Conservation (phyloP, 2,888 invertebrate genomes). For the Eilema depressum region DNA sequence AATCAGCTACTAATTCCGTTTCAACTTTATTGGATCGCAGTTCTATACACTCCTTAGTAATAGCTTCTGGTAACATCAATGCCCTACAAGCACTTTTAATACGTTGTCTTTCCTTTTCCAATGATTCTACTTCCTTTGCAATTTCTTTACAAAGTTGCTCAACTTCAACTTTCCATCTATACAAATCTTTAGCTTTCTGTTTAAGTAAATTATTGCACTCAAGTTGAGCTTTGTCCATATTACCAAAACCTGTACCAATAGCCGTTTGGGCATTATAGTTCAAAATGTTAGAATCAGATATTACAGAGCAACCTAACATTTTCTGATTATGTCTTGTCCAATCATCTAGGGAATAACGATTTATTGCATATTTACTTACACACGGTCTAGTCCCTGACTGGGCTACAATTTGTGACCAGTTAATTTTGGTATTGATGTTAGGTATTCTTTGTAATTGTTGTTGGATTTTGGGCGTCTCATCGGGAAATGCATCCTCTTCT, state of each 20-base stretch:
- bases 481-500: not conserved
- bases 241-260: slow-evolving; percentile 88
- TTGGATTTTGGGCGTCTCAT: not conserved
- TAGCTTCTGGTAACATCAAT: slow-evolving; percentile 90
- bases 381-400: slow-evolving; percentile 89
- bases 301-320: slow-evolving; percentile 79
- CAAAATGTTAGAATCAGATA: slow-evolving; percentile 84
- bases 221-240: slow-evolving; percentile 89
- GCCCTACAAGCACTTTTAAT: slow-evolving; percentile 89
- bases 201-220: slow-evolving; percentile 89
- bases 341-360: slow-evolving; percentile 90
- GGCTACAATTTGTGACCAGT: slow-evolving; percentile 86
- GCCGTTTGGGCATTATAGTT: slow-evolving; percentile 89
- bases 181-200: slow-evolving; percentile 89
- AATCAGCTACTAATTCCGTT: slow-evolving; percentile 91
- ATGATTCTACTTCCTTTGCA: slow-evolving; percentile 89
- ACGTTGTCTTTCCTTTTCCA: slow-evolving; percentile 89
- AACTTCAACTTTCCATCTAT: slow-evolving; percentile 92
- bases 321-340: slow-evolving; percentile 89
- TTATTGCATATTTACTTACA: slow-evolving; percentile 91
- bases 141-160: slow-evolving; percentile 90
- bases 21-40: slow-evolving; percentile 89
- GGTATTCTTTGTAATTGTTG: slow-evolving; percentile 67
- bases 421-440: slow-evolving; percentile 90
- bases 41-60: slow-evolving; percentile 91